Conservation (phyloP, 2,113 vertebrate genomes). For the Ictidomys tridecemlineatus region DNA sequence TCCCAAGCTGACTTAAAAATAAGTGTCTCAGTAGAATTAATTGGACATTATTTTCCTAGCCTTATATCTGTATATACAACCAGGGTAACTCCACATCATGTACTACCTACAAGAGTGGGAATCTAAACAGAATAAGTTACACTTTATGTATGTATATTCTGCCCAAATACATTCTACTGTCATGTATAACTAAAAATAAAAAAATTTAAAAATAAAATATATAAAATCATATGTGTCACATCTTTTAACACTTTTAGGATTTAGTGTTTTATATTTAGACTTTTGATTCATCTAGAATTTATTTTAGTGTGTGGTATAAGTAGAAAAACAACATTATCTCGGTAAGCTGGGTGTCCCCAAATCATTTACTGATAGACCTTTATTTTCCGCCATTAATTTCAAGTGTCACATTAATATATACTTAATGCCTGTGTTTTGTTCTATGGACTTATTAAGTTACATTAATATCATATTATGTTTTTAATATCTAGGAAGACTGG, state of each 20-base stretch:
- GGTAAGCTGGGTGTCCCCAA: not conserved
- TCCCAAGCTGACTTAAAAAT: not conserved
- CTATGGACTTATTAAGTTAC: not conserved
- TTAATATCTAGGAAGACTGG: constrained; percentile 2
- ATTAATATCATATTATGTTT: not conserved
- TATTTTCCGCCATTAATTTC: not conserved
- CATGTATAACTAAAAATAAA: too few relatives aligned
- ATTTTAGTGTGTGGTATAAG: not conserved
- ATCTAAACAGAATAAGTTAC: too few relatives aligned
- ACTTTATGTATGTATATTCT: too few relatives aligned
- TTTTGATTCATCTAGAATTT: not conserved
- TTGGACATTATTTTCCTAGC: too few relatives aligned
- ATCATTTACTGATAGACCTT: not conserved
- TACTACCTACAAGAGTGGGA: too few relatives aligned
- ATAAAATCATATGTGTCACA: too few relatives aligned
- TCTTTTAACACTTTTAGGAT: not conserved
- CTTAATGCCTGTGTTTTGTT: not conserved
- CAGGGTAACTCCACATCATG: too few relatives aligned
- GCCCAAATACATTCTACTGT: too few relatives aligned
- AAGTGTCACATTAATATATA: not conserved
- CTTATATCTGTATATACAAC: too few relatives aligned
- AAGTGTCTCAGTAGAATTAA: not conserved
- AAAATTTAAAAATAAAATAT: too few relatives aligned
- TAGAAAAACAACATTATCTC: not conserved
- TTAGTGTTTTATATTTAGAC: not conserved